These are phyloP conservation scores for Paramormyrops kingsleyae DNA, from an alignment of 2,113 vertebrate genomes.

Conservation along the genomic window DNA sequence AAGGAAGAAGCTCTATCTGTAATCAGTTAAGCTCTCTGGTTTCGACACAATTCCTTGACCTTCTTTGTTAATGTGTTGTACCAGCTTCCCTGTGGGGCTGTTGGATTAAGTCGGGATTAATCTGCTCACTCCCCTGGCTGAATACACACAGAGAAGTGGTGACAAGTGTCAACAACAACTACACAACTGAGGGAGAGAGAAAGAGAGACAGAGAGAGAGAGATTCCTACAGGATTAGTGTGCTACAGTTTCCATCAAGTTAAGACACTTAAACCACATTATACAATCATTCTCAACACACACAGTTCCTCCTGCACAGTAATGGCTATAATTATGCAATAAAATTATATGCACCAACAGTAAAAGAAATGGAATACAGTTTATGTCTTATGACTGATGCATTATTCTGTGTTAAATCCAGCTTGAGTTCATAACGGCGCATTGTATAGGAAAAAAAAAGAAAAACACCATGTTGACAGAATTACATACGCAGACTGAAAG, in stretches of 20 bases:
- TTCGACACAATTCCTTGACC: conserved; percentile 28
- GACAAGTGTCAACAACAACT: neutral
- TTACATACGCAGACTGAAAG: neutral
- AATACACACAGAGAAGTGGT: neutral
- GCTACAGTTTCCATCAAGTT: conserved; percentile 4
- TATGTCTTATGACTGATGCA: neutral
- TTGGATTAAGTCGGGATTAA: conserved; percentile 32
- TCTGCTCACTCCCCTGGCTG: conserved; percentile 23
- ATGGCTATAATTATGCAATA: neutral
- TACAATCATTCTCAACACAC: neutral
- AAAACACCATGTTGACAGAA: neutral
- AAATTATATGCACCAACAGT: neutral
- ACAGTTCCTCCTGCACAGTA: neutral
- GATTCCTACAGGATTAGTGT: neutral
- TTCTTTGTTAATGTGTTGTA: conserved; percentile 39
- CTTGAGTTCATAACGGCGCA: neutral
- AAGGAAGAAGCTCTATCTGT: conserved; percentile 12
- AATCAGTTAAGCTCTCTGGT: conserved; percentile 21
- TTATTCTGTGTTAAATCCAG: neutral
- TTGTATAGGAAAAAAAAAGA: neutral
- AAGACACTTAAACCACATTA: neutral
- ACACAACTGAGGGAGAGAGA: neutral
- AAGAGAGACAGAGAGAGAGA: neutral
- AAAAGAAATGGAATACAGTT: neutral
- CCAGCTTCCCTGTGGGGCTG: conserved; percentile 18